Evolutionary conservation across 2,113 vertebrate genomes (phyloP), one percentile per base, ranked within the genome.

Genomic region (Speoplatyrhinus poulsoni): DNA sequence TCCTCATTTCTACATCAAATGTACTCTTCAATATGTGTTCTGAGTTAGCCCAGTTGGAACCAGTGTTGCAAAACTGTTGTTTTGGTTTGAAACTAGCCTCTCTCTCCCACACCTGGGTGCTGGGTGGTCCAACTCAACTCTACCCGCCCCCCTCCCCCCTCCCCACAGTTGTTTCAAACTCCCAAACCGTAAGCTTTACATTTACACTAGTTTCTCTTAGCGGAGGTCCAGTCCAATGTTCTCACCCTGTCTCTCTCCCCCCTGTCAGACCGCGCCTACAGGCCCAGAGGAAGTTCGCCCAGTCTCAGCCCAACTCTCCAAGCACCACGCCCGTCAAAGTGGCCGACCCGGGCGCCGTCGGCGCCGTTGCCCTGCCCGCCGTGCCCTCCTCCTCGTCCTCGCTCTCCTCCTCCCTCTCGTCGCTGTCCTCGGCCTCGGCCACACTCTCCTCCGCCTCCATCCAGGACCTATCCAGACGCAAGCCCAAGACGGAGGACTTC

Each of bases 401-500:
- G 16, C 15, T 15, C n/a, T 63, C 61, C 60, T 62, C 60, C 61
- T 77, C 86, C 62, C 80, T 88, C 52, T 74, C 94, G 3, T 91
- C 94, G 71, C 93, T 97, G 81, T 94, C 95, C 84, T 91, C 46
- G 46, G 1, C 47, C 46, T 26, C 85, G 36, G 41, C 85, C 0
- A 84, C 85, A 1, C 85, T 94, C 62, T 94, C 95, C 69, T 93
- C 93, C 75, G 94, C 95, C 70, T 96, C 96, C 69, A 96, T 99
- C 82, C 96, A 96, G 81, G 97, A 99, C 92, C 95, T 99, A 93
- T 97, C 96, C 81, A 94, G 95, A 87, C 94, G 96, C 91, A 99
- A 98, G 87, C 98, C 98, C 89, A 99, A 99, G 93, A 99, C 98
- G 12, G 98, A 99, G 93, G 98, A 99, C 93, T 99, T 99, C 89